phyloP scores from a whole-genome alignment of 1,140 invertebrate genomes.

The Drosophila cardini region DNA sequence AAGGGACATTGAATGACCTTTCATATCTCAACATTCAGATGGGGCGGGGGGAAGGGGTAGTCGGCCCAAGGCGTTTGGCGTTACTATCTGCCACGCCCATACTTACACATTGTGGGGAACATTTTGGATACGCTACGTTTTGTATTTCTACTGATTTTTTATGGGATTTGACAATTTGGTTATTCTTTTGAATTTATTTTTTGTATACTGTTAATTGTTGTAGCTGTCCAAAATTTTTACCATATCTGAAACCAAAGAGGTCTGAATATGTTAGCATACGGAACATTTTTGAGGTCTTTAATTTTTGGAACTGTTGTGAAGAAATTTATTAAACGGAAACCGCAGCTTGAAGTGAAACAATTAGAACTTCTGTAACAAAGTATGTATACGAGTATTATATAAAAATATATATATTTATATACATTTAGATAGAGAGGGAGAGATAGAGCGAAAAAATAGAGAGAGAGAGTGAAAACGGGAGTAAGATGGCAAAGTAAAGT shows the following conservation, averaged over 20 bases:
- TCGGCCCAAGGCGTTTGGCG: background rate
- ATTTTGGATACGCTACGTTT: conserved; percentile 57
- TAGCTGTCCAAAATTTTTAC: conserved; percentile 74
- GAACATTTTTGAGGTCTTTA: conserved; percentile 50
- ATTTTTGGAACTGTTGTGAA: conserved; percentile 57
- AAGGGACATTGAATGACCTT: conserved; percentile 25
- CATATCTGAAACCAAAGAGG: conserved; percentile 81
- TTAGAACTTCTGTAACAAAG: conserved; percentile 16
- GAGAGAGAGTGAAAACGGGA: conserved; percentile 9
- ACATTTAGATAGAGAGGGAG: conserved; percentile 20
- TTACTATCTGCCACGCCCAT: conserved; percentile 46
- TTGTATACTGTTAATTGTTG: conserved; percentile 39
- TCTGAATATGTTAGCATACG: conserved; percentile 81
- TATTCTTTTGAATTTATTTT: conserved; percentile 31
- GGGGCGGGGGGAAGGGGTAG: background rate
- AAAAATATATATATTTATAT: conserved; percentile 21
- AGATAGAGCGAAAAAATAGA: conserved; percentile 12
- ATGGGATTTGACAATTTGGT: conserved; percentile 36
- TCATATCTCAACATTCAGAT: conserved; percentile 18
- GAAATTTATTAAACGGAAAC: conserved; percentile 45
- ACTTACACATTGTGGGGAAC: conserved; percentile 70
- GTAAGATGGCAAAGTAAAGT: conserved; percentile 6
- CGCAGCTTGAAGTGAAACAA: conserved; percentile 42
- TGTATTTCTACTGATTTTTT: conserved; percentile 41
- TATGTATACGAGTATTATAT: conserved; percentile 16